A percentile compares a stretch with the other conserved stretches of the same genome.
Conservation (phyloP, 2,797 vertebrate species). For the Discoglossus pictus region DNA sequence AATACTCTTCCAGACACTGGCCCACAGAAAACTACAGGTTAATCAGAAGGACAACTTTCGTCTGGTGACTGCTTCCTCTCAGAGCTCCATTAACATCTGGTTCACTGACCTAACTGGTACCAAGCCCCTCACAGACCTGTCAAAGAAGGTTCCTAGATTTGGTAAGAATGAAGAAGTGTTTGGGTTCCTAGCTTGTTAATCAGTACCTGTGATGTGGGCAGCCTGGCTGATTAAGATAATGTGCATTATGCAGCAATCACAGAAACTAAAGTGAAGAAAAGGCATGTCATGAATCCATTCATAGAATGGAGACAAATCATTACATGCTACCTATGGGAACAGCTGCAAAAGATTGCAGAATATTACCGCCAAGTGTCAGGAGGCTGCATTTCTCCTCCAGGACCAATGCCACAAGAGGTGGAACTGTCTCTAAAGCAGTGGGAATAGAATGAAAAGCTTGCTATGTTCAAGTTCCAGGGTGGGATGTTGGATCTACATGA, state of each 20-base stretch:
- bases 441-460: constrained; percentile 98
- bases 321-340: constrained; percentile 95
- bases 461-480: constrained; percentile 98
- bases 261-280: constrained; percentile 98
- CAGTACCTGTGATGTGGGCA: constrained; percentile 94
- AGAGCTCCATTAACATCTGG: constrained; percentile 98
- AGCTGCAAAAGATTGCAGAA: constrained; percentile 95
- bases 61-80: constrained; percentile 94
- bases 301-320: constrained; percentile 98
- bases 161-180: constrained; percentile 98
- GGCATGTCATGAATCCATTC: constrained; percentile 93
- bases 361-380: constrained; percentile 86
- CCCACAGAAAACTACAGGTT: constrained; percentile 93
- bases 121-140: constrained; percentile 93
- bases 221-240: constrained; percentile 99
- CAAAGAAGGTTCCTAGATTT: constrained; percentile 98
- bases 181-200: constrained; percentile 94
- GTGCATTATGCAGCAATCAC: constrained; percentile 97
- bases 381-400: constrained; percentile 81
- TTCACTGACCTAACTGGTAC: constrained; percentile 97
- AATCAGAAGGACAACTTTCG: constrained; percentile 99
- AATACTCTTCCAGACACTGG: constrained; percentile 94
- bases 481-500: constrained; percentile 88
- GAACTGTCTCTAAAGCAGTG: constrained; percentile 95
- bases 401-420: constrained; percentile 86